Evolutionary conservation across 2,113 vertebrate species (phyloP).

Genomic region (Peromyscus maniculatus): DNA sequence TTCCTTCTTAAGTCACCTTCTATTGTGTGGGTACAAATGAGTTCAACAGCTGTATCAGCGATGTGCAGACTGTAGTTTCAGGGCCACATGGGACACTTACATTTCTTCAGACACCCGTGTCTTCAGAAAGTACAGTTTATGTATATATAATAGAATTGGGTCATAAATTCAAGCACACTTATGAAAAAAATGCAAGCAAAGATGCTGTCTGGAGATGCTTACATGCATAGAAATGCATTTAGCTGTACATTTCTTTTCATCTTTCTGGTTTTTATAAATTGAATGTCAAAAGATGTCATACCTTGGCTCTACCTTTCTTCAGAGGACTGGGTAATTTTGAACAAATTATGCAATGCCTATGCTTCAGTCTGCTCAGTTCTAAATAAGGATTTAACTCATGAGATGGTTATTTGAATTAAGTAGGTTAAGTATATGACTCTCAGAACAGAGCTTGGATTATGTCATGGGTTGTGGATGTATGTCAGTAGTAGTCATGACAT

Average conservation of each 20-base stretch:
- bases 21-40: fast-evolving
- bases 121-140: not conserved
- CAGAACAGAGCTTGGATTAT: not conserved
- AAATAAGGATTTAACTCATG: not conserved
- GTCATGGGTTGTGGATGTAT: not conserved
- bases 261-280: constrained; percentile 8
- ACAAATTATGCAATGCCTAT: not conserved
- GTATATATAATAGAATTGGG: not conserved
- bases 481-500: not conserved
- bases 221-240: not conserved
- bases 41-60: not conserved
- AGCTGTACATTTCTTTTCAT: not conserved
- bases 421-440: not conserved
- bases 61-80: not conserved
- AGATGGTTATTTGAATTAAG: not conserved
- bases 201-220: not conserved
- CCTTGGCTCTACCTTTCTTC: not conserved
- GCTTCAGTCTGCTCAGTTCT: not conserved
- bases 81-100: fast-evolving
- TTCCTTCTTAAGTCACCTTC: not conserved
- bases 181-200: not conserved
- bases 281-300: not conserved
- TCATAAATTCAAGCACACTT: not conserved
- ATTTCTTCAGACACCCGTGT: not conserved
- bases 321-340: not conserved